phyloP scores from a whole-genome alignment of 2,888 invertebrate species.

The Orchesella flavescens region DNA sequence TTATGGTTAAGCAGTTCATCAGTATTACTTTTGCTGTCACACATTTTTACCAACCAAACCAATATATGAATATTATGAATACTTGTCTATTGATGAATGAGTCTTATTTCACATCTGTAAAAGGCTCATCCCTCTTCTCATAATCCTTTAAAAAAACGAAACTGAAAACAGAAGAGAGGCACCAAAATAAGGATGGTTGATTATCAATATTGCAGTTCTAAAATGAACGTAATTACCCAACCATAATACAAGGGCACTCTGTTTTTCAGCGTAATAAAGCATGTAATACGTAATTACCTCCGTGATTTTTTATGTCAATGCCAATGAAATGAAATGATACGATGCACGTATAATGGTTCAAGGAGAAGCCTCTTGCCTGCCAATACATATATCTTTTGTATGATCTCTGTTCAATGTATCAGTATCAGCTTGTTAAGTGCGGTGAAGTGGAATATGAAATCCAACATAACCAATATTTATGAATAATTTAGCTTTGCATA shows the following conservation, averaged over 20 bases:
- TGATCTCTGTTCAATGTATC: too few relatives aligned
- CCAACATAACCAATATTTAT: too few relatives aligned
- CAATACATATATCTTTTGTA: background rate
- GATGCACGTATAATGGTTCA: conserved; percentile 35
- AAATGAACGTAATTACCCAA: background rate
- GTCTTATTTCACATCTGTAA: background rate
- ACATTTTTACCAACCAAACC: too few relatives aligned
- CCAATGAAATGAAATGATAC: conserved; percentile 23
- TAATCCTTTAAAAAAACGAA: background rate
- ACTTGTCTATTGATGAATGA: too few relatives aligned
- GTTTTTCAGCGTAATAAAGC: background rate
- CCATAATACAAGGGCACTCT: background rate
- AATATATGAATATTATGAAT: too few relatives aligned
- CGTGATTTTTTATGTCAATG: conserved; percentile 40
- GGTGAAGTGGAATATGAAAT: too few relatives aligned
- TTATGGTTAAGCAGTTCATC: too few relatives aligned
- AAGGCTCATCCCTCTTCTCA: conserved; percentile 14
- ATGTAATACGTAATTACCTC: conserved; percentile 1
- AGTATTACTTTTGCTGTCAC: too few relatives aligned
- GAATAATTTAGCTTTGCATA: too few relatives aligned
- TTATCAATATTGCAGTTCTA: conserved; percentile 3
- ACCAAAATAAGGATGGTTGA: background rate
- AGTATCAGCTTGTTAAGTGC: too few relatives aligned
- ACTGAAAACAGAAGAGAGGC: background rate
- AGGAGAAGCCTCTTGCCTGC: background rate